phyloP scores from a whole-genome alignment of 2,888 invertebrate species.

The Metalampra italica region DNA sequence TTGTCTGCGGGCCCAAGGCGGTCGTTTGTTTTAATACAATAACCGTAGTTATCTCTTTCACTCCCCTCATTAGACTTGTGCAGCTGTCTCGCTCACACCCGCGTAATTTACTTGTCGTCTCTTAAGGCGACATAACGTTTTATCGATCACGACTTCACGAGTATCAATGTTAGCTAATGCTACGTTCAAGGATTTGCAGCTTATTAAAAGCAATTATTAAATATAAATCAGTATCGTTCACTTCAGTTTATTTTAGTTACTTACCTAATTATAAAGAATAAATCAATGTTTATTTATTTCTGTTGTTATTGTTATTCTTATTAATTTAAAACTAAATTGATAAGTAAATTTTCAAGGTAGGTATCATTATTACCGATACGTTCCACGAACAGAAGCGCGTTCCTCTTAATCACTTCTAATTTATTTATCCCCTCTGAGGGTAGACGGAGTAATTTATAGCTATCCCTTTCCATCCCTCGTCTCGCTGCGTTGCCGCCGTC shows the following conservation, averaged over 20 bases:
- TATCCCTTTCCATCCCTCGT: conserved; percentile 60
- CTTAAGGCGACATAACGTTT: conserved; percentile 62
- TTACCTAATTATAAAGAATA: no score
- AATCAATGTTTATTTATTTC: no score
- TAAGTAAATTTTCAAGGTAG: no score
- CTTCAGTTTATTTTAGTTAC: no score
- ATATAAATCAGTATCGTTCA: no score
- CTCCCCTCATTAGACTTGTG: conserved; percentile 43
- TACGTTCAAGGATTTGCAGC: background rate
- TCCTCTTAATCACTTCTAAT: conserved; percentile 78
- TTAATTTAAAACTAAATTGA: no score
- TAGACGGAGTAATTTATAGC: conserved; percentile 66
- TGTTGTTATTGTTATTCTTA: no score
- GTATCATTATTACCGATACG: conserved; percentile 47
- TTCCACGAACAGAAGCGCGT: conserved; percentile 65
- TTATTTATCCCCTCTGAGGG: conserved; percentile 73
- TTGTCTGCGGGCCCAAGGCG: conserved; percentile 73
- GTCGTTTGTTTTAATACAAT: conserved; percentile 78
- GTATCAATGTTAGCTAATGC: conserved; percentile 20
- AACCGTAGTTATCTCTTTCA: conserved; percentile 61
- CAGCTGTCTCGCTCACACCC: conserved; percentile 41
- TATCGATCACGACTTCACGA: conserved; percentile 35
- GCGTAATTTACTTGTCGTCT: conserved; percentile 58
- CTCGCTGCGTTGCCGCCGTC: conserved; percentile 45
- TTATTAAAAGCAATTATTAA: background rate